Base-by-base conservation (phyloP, 2,113 vertebrate species). In the Chloropsis cyanopogon region DNA sequence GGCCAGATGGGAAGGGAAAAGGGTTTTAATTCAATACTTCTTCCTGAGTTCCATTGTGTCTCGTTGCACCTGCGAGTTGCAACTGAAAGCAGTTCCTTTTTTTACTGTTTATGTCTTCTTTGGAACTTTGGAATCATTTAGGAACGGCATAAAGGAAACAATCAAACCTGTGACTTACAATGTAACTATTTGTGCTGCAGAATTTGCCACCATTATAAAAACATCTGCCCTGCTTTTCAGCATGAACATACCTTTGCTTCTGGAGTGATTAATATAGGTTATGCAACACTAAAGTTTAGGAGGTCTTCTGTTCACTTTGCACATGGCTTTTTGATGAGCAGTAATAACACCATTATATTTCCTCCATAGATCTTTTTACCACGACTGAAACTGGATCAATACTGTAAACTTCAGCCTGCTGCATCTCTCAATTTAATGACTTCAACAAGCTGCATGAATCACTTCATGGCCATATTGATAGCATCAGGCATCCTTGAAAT, bases 321-420 rank as follows among this genome's bases (percentile, higher is more conserved):
- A 39, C 26, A 6, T 4, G 5, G 39, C 25, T 84, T 94, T 88
- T 86, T 0, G 0, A 71, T 5, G 8, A 71, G 60, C 41, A 83
- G 29, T 52, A 83, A 72, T 31, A 64, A 11, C 6, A 64, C 52
- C 24, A 42, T 68, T 81, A 24, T 52, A 52, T 57, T 82, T 88
- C 33, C 35, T 39, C 53, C 49, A 60, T 31, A 22, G 41, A 72
- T 76, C 57, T 90, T 81, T 80, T 64, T 19, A 64, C 65, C 37
- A 65, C 50, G 69, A n/a, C n/a, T 57, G 46, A 81, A 89, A 66
- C 22, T 46, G 50, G 78, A 96, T 95, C 91, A 82, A 93, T 86
- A 87, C 14, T 16, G 50, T 68, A 78, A 93, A 86, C 29, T 56
- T 63, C 63, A 75, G 54, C 41, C 54, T 44, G 13, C 53, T 50